Evolutionary conservation across 2,113 vertebrate species (phyloP).

Genomic region (Strix uralensis): DNA sequence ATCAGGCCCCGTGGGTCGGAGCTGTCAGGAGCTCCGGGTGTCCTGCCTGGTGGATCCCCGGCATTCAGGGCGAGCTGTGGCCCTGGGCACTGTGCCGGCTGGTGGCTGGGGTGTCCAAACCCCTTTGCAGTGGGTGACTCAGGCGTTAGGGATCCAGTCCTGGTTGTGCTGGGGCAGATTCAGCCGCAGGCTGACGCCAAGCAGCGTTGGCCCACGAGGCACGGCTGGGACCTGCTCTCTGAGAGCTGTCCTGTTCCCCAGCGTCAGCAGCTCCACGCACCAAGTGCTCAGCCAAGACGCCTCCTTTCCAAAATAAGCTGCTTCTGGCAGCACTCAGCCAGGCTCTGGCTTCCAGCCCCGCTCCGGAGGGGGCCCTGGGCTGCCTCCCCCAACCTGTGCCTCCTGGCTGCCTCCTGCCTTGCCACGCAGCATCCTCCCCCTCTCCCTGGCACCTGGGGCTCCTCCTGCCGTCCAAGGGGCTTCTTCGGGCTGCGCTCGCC

Average conservation of each 20-base stretch:
- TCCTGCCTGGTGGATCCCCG: not conserved
- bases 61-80: not conserved
- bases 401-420: not conserved
- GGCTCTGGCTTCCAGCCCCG: constrained; percentile 5
- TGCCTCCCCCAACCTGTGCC: constrained; percentile 45
- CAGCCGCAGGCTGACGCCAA: not conserved
- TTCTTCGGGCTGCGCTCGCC: not conserved
- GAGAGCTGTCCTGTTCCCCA: not conserved
- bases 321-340: not conserved
- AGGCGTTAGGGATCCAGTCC: not conserved
- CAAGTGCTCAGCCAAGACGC: not conserved
- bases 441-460: not conserved
- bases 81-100: not conserved
- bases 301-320: constrained; percentile 42
- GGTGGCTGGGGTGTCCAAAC: not conserved
- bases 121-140: not conserved
- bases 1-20: rapidly evolving
- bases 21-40: not conserved
- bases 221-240: not conserved
- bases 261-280: constrained; percentile 16
- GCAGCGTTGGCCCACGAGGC: not conserved
- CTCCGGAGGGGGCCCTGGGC: not conserved
- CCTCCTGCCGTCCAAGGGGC: not conserved
- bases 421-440: constrained; percentile 8
- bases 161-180: not conserved